phyloP scores from a whole-genome alignment of 2,113 vertebrate species.

The Syngnathus floridae region DNA sequence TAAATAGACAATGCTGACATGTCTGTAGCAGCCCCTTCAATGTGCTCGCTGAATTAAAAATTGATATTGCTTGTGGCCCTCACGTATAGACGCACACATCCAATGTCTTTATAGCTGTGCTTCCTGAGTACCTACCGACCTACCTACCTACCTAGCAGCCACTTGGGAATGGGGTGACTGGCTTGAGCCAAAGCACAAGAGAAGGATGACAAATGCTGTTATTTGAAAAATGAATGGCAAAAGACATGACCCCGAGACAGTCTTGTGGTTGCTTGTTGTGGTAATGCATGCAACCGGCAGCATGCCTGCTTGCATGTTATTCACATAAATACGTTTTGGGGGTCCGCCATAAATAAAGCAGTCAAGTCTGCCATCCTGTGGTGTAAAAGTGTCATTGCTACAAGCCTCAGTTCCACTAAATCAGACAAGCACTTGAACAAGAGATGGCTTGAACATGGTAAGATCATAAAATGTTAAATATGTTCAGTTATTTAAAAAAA shows the following conservation, averaged over 20 bases:
- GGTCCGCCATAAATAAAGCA: background rate
- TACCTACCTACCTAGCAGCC: constrained; percentile 10
- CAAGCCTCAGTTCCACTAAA: no score
- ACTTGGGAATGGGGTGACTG: constrained; percentile 17
- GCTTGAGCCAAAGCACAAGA: background rate
- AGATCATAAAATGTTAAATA: no score
- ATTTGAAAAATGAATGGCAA: constrained; percentile 14
- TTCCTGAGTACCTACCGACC: constrained; percentile 20
- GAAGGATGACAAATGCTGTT: constrained; percentile 8
- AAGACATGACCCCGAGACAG: background rate
- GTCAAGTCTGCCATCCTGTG: background rate
- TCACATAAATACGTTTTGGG: no score
- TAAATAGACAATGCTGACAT: constrained; percentile 47
- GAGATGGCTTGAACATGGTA: no score
- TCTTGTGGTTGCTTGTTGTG: background rate
- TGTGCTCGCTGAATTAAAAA: constrained; percentile 60
- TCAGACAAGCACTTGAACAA: no score
- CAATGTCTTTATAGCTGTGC: constrained; percentile 34
- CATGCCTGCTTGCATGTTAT: no score
- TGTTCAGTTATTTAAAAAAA: no score
- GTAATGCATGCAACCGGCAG: background rate
- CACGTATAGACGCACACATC: constrained; percentile 44
- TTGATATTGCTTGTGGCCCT: constrained; percentile 58
- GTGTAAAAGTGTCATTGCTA: background rate
- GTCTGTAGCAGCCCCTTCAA: constrained; percentile 42